phyloP scores from a whole-genome alignment of 2,797 vertebrate genomes.

The Cephalopachus bancanus region DNA sequence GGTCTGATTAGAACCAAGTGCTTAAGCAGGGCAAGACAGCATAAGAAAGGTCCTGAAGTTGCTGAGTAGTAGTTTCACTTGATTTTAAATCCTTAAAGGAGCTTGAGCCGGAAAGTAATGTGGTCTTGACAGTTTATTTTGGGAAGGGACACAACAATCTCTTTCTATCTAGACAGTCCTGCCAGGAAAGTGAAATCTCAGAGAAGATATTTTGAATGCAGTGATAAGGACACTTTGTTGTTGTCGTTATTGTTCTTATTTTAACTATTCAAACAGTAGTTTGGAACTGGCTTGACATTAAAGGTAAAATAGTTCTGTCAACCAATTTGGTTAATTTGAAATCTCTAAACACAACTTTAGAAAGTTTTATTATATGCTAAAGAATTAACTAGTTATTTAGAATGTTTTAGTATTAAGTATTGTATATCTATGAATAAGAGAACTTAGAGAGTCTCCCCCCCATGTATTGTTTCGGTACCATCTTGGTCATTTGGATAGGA shows the following conservation, averaged over 20 bases:
- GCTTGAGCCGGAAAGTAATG: slow-evolving; percentile 6
- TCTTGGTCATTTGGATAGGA: background rate
- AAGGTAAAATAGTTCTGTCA: background rate
- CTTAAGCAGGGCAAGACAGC: slow-evolving; percentile 25
- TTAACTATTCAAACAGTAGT: background rate
- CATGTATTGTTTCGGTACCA: background rate
- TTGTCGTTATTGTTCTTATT: background rate
- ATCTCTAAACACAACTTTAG: slow-evolving; percentile 35
- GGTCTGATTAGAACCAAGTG: slow-evolving; percentile 80
- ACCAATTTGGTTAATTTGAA: slow-evolving; percentile 22
- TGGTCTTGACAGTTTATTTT: background rate
- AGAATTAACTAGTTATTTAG: background rate
- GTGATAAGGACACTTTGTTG: background rate
- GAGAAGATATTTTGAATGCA: background rate
- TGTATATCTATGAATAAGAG: background rate
- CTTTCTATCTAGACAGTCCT: background rate
- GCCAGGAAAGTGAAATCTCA: background rate
- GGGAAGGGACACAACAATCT: background rate
- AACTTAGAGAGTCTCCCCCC: background rate
- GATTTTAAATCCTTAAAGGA: slow-evolving; percentile 45
- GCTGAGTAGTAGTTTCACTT: background rate
- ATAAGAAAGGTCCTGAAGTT: background rate
- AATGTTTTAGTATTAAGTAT: background rate
- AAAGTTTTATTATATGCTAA: background rate
- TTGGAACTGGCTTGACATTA: slow-evolving; percentile 4